Conservation (phyloP, 2,113 vertebrate genomes). For the Ageneiosus marmoratus region DNA sequence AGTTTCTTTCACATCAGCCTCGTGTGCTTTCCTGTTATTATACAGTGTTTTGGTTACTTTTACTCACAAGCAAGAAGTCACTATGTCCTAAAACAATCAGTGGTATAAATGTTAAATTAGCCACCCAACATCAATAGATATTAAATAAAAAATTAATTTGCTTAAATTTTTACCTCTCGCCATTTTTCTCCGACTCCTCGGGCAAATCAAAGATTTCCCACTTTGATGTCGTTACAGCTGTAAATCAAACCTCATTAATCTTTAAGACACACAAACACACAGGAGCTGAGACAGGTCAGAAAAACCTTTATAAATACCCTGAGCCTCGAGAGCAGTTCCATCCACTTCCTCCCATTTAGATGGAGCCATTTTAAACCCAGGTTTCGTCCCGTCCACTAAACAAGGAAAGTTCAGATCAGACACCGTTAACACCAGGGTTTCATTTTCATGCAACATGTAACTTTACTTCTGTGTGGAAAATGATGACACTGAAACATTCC, state of each 20-base stretch:
- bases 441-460: neutral
- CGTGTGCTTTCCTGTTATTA: slow-evolving; percentile 21
- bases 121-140: neutral
- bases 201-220: slow-evolving; percentile 96
- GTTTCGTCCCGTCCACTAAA: slow-evolving; percentile 74
- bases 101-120: neutral
- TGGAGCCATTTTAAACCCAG: slow-evolving; percentile 94
- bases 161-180: slow-evolving; percentile 38
- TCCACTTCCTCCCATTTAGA: slow-evolving; percentile 98
- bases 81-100: neutral
- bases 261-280: neutral
- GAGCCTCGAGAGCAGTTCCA: slow-evolving; percentile 86
- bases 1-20: slow-evolving; percentile 72
- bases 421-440: neutral
- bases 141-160: neutral
- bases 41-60: neutral
- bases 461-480: neutral
- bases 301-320: slow-evolving; percentile 75
- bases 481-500: neutral
- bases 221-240: slow-evolving; percentile 96
- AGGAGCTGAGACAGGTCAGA: neutral
- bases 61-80: neutral
- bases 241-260: slow-evolving; percentile 20
- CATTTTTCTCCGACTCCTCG: slow-evolving; percentile 89
- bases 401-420: neutral